Base-by-base conservation (phyloP, 2,888 invertebrate genomes). In the Melolontha melolontha region DNA sequence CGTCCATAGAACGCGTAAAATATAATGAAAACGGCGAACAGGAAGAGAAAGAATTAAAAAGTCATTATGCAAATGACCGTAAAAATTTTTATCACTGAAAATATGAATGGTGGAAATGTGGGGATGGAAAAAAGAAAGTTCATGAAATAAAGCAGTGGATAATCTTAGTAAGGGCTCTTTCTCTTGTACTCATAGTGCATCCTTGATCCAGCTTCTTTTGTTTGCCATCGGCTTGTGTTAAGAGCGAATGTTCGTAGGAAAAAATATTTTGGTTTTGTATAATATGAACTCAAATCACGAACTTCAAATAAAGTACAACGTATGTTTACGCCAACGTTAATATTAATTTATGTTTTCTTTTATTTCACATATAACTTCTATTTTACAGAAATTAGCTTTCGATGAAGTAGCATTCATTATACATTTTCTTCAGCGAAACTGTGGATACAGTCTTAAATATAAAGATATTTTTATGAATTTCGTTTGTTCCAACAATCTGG, bases 61-160 rank as follows among this genome's bases (percentile, higher is more conserved):
- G 59, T 12, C 44, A 59, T 59, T 59, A 59, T 59, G 59, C 44
- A 59, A 59, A 59, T 59, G 42, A 44, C 44, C 59, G 59, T 44
- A 59, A 59, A 59, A 59, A 59, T 44, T 59, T 44, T 59, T 59
- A 59, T 44, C 44, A 44, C 27, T 22, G 14, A 27, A 59, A 44
- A 59, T 59, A 29, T 59, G 42, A 59, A 59, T 59, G 44, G 59
- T 59, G 42, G 59, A 29, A 59, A 59, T 44, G 34, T 29, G 12
- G 29, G 14, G 11, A 29, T 7, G 27, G 59, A n/a, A 44, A 44
- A 59, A 47, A 47, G 29, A 47, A 59, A 59, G 59, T 59, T 59
- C 44, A 59, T 59, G 44, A 59, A 59, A 29, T 59, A 59, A 59
- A 55, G 39, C 44, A 29, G 44, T 44, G 59, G 29, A 59, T 59